Conservation (phyloP, 2,888 invertebrate genomes). For the Sicus ferrugineus region DNA sequence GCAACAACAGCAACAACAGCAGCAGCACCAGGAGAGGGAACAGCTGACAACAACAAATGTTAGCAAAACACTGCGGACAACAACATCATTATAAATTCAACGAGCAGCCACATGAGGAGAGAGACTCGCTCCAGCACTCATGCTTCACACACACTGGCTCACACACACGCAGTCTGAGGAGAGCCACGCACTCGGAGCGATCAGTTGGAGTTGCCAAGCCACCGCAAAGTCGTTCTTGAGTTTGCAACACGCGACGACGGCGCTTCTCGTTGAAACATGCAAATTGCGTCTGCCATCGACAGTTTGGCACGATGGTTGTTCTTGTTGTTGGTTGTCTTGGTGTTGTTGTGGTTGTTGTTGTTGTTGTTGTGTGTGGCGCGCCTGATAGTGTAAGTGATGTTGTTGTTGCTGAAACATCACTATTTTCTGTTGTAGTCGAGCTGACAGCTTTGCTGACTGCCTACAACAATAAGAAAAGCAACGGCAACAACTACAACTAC, state of each 20-base stretch:
- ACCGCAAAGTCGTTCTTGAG: slow-evolving; percentile 8
- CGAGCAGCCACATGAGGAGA: slow-evolving; percentile 7
- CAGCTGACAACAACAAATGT: background rate
- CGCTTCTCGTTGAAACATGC: slow-evolving; percentile 10
- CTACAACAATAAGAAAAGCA: background rate
- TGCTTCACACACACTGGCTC: background rate
- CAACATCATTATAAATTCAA: slow-evolving; percentile 15
- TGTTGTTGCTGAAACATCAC: background rate
- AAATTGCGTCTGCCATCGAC: slow-evolving; percentile 11
- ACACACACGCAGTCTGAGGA: background rate
- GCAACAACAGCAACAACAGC: background rate
- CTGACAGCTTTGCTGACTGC: background rate
- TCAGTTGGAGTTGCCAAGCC: slow-evolving; percentile 5
- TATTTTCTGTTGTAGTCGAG: slow-evolving; percentile 3
- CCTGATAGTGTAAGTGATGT: background rate
- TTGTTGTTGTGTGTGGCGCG: background rate
- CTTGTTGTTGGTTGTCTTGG: background rate
- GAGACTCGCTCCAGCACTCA: no score
- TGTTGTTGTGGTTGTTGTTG: background rate
- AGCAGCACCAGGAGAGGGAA: background rate
- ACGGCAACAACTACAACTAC: no score
- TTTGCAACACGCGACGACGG: background rate
- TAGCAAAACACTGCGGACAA: background rate
- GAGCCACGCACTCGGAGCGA: background rate
- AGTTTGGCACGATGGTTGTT: background rate